These are phyloP conservation scores for Linyphia triangularis DNA, from an alignment of 2,888 invertebrate genomes.

Conservation along the genomic window DNA sequence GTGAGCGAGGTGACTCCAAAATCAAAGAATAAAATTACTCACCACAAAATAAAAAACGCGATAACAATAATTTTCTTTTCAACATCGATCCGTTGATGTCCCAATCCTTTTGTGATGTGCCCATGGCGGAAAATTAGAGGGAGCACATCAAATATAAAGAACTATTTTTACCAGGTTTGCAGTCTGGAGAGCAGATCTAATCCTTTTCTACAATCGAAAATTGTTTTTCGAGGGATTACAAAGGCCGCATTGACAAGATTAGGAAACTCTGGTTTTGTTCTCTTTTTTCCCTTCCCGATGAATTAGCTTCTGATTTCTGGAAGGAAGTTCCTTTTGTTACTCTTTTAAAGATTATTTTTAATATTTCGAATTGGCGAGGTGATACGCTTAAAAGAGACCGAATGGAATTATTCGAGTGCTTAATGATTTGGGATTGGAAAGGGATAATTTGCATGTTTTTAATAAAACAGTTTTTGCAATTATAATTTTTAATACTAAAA, in stretches of 20 bases:
- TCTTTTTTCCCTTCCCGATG: not conserved
- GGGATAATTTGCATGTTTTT: too few relatives aligned
- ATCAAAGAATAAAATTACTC: too few relatives aligned
- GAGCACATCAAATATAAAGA: not conserved
- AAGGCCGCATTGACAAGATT: conserved; percentile 1
- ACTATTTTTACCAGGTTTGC: not conserved
- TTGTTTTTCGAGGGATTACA: conserved; percentile 46
- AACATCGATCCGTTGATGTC: not conserved
- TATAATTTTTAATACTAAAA: too few relatives aligned
- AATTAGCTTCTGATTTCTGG: not conserved
- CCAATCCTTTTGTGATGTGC: not conserved
- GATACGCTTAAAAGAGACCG: too few relatives aligned
- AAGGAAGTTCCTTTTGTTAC: not conserved
- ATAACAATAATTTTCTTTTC: not conserved
- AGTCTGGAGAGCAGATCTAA: conserved; percentile 9
- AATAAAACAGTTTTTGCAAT: too few relatives aligned
- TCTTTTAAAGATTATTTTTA: not conserved
- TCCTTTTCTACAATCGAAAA: conserved; percentile 39
- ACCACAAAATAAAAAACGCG: not conserved
- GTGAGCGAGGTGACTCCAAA: too few relatives aligned
- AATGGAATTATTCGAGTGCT: too few relatives aligned
- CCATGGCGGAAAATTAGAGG: not conserved
- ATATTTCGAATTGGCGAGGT: too few relatives aligned
- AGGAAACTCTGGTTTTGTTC: not conserved
- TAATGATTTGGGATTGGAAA: too few relatives aligned